Evolutionary conservation across 2,797 vertebrate genomes (phyloP), one percentile per base, ranked within the genome.

Genomic region (Clangula hyemalis): DNA sequence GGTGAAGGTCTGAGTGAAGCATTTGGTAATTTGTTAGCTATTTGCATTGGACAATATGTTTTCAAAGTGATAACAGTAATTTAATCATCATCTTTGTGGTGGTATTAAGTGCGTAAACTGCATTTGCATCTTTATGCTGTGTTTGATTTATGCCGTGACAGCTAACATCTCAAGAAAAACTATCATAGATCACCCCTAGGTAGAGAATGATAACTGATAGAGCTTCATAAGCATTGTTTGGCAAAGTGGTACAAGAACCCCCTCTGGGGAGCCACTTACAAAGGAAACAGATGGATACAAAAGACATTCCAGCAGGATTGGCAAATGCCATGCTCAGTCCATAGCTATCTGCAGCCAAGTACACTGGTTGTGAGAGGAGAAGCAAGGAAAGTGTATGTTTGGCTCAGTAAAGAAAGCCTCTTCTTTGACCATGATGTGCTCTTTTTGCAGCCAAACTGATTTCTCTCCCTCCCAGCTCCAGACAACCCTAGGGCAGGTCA

Each of bases 51-150:
- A 49, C 68, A 71, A 65, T 47, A 65, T 78, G 80, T 66, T 90
- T 92, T 86, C 53, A 62, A 89, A 92, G 64, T n/a, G 60, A 25
- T 87, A 95, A 64, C 5, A 1, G 30, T 82, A 82, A 88, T 91
- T 69, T 49, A 91, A 79, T 93, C 53, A 79, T 73, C 56, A 62
- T 76, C 68, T 87, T 60, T 39, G 5, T 36, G n/a, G 47, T 28
- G 30, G 78, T 77, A 64, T 70, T 79, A 73, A 91, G 75, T 62
- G 69, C 57, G 71, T 87, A 71, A 92, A 83, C 82, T 73, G 24
- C 18, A 76, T 85, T 85, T 87, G 65, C 72, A 60, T 77, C 61
- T 82, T 85, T 85, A 20, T 41, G 27, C 62, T 65, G 62, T 39
- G 24, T 73, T 70, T 78, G 47, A 24, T 82, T 87, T 74, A 71